Conservation (phyloP, 1,140 invertebrate species). For the Odontomachus brunneus region DNA sequence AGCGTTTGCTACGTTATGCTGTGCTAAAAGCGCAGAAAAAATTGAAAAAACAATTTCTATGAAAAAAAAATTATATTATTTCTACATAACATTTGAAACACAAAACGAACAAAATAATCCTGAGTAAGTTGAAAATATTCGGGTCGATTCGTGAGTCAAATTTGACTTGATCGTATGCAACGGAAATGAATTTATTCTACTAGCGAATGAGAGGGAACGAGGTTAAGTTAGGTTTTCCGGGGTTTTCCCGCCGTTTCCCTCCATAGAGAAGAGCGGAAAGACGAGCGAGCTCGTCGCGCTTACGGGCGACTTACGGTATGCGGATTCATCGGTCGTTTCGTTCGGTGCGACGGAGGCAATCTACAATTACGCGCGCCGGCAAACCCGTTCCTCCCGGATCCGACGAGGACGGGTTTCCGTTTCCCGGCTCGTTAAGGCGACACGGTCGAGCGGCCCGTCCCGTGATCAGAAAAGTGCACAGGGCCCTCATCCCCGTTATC, state of each 20-base stretch:
- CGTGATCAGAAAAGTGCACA: constrained; percentile 70
- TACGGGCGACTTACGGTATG: constrained; percentile 52
- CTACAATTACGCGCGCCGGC: constrained; percentile 64
- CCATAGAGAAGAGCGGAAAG: not conserved
- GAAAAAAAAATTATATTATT: too few species aligned
- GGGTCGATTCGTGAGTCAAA: too few species aligned
- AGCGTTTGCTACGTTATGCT: too few species aligned
- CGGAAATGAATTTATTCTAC: too few species aligned
- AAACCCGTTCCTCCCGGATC: constrained; percentile 75
- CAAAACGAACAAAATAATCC: too few species aligned
- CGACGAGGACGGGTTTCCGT: constrained; percentile 76
- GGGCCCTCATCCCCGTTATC: constrained; percentile 59
- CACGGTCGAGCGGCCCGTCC: constrained; percentile 52
- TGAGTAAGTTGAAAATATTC: too few species aligned
- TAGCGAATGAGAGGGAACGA: too few species aligned
- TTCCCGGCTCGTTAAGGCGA: constrained; percentile 76
- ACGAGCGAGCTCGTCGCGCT: not conserved
- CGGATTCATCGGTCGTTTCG: constrained; percentile 60
- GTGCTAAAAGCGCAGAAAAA: too few species aligned
- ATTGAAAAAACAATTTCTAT: too few species aligned
- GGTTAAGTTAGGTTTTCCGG: constrained; percentile 6
- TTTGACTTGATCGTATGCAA: too few species aligned
- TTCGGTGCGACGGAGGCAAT: constrained; percentile 21
- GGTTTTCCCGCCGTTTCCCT: not conserved
- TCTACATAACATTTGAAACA: too few species aligned